Percentiles rank a stretch among this genome's conserved stretches.
These are phyloP conservation scores for Laspeyria flexula DNA, from an alignment of 2,888 invertebrate genomes.

Conservation along the genomic window DNA sequence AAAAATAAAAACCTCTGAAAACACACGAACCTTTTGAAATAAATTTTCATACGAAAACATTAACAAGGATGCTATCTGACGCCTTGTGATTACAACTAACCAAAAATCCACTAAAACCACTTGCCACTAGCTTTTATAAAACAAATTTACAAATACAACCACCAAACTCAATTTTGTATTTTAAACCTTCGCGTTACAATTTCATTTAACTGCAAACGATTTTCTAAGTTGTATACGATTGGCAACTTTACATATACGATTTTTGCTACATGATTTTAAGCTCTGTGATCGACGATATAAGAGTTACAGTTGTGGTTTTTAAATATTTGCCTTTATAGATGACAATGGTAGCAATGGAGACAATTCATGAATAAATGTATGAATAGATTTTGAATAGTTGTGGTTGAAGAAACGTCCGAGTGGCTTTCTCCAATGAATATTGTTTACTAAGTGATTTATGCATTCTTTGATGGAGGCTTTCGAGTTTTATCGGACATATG, in stretches of 20 bases:
- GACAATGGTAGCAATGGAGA: constrained; percentile 51
- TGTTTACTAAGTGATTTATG: constrained; percentile 50
- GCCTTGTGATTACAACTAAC: not conserved
- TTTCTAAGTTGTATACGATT: constrained; percentile 39
- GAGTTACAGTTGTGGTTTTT: not conserved
- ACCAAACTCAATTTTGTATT: constrained; percentile 26
- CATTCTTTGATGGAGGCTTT: constrained; percentile 26
- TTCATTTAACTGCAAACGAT: constrained; percentile 42
- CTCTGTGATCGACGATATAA: not conserved
- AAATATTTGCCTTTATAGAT: constrained; percentile 27
- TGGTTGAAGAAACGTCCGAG: constrained; percentile 35
- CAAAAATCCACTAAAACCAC: constrained; percentile 9
- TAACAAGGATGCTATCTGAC: too few relatives aligned
- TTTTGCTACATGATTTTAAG: not conserved
- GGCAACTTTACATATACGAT: constrained; percentile 10
- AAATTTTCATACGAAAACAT: too few relatives aligned
- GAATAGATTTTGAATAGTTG: constrained; percentile 51
- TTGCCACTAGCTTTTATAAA: constrained; percentile 10
- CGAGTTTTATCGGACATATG: constrained; percentile 31
- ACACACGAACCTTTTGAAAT: too few relatives aligned
- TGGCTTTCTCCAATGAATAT: constrained; percentile 48
- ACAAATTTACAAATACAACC: constrained; percentile 23
- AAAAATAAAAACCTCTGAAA: too few relatives aligned
- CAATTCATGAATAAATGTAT: constrained; percentile 54
- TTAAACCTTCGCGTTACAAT: constrained; percentile 34